phyloP scores from a whole-genome alignment of 1,140 invertebrate genomes.

The Lordiphosa mommai region DNA sequence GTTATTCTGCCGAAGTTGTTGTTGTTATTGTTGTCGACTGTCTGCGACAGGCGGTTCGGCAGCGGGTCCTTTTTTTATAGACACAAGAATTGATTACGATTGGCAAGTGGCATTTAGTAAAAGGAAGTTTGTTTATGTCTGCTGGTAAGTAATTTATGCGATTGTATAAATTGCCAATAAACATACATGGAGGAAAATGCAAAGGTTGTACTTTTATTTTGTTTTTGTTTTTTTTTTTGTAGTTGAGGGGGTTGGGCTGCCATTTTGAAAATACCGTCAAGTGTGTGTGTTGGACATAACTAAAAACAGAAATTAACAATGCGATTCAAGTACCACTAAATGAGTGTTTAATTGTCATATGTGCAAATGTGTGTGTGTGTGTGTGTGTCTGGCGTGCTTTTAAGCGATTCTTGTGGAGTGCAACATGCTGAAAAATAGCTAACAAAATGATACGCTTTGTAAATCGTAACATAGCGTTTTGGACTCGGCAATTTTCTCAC shows the following conservation, averaged over 20 bases:
- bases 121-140: slow-evolving; percentile 70
- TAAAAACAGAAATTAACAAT: slow-evolving; percentile 69
- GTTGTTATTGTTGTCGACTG: slow-evolving; percentile 20
- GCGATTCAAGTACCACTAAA: slow-evolving; percentile 24
- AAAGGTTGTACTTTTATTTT: slow-evolving; percentile 44
- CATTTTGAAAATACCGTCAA: slow-evolving; percentile 16
- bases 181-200: slow-evolving; percentile 54
- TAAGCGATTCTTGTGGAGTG: slow-evolving; percentile 65
- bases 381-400: slow-evolving; percentile 43
- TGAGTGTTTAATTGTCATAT: slow-evolving; percentile 3
- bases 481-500: slow-evolving; percentile 64
- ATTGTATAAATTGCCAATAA: slow-evolving; percentile 72
- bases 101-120: slow-evolving; percentile 73
- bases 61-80: slow-evolving; percentile 59
- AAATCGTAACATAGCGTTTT: slow-evolving; percentile 36
- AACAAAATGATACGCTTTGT: slow-evolving; percentile 77
- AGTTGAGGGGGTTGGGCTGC: not conserved
- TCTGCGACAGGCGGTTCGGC: slow-evolving; percentile 46
- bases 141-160: slow-evolving; percentile 59
- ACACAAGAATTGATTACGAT: slow-evolving; percentile 72
- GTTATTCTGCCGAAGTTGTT: slow-evolving; percentile 22
- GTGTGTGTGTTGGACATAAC: slow-evolving; percentile 65
- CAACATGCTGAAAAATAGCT: slow-evolving; percentile 74
- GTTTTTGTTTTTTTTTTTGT: not conserved
- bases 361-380: slow-evolving; percentile 1